Base-by-base conservation (phyloP, 2,888 invertebrate species). In the Monochamus alternatus region DNA sequence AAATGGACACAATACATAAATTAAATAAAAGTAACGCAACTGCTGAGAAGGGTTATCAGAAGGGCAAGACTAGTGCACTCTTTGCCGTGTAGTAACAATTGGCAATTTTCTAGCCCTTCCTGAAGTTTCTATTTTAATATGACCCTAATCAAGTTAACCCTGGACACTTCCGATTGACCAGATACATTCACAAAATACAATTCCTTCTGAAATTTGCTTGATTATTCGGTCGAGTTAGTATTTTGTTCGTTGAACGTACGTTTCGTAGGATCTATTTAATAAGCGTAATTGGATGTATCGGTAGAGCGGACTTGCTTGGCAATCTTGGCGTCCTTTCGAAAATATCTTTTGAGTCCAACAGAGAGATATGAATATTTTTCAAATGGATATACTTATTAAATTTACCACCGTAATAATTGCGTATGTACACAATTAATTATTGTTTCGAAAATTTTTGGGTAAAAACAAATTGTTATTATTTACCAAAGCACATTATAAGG, bases 151-250 rank as follows among this genome's bases (percentile, higher is more conserved):
- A 78, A 78, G 73, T 77, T 76, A 68, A 73, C 67, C 66, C 73
- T 68, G 79, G 79, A 78, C 78, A 79, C 80, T 80, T 78, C 80
- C 80, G 80, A 78, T 80, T 80, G 78, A 78, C 78, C 78, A 78
- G 74, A 70, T 75, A 75, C 76, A 65, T 73, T 66, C 73, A 65
- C 55, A 58, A 43, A 64, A 66, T 59, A 73, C 65, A 64, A 73
- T 73, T 73, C 66, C 55, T 55, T 66, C 44, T 65, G 52, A 73
- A 73, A 69, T 69, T 55, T 60, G 60, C 55, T 44, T 44, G 59
- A 69, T 69, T 69, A 69, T 69, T 69, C 69, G 69, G 60, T 60
- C 60, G 47, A 60, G 60, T 47, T 47, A 59, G 14, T 69, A 69
- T 14, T 59, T 69, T 69, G 58, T 69, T 51, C 47, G 31, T 38